Conservation (phyloP, 2,113 vertebrate species). For the Petroica traversi region DNA sequence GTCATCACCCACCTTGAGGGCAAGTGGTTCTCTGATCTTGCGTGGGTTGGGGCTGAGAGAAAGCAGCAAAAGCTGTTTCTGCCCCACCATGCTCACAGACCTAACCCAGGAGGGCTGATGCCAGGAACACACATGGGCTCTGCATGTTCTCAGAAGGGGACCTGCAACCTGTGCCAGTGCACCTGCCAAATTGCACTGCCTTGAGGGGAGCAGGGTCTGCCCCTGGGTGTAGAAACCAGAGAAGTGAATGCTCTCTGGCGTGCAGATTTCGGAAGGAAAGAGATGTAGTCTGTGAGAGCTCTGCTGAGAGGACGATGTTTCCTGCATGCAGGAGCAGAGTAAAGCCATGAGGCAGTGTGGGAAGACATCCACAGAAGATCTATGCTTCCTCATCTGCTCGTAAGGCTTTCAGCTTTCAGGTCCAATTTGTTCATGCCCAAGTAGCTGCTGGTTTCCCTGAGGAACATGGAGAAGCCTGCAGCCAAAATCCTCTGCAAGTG, state of each 20-base stretch:
- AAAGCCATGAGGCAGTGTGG: neutral
- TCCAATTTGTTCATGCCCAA: neutral
- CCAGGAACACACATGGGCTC: neutral
- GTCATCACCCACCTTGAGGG: accelerated
- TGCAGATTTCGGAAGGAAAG: neutral
- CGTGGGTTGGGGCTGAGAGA: neutral
- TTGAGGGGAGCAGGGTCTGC: neutral
- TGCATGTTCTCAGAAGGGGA: accelerated
- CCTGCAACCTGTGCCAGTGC: neutral
- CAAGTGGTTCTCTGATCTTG: neutral
- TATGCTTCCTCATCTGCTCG: neutral
- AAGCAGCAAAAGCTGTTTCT: neutral
- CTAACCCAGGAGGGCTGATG: neutral
- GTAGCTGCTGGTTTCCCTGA: neutral
- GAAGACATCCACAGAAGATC: neutral
- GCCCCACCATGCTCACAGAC: neutral
- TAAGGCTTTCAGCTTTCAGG: neutral
- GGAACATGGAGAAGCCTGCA: neutral
- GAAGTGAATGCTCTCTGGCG: neutral
- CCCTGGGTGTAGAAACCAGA: neutral
- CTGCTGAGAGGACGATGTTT: neutral
- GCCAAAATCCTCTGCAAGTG: neutral
- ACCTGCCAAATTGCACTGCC: neutral
- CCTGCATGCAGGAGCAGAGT: neutral
- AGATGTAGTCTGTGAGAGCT: neutral